Evolutionary conservation across 2,797 vertebrate species (phyloP).

Genomic region (Sphenodon punctatus): DNA sequence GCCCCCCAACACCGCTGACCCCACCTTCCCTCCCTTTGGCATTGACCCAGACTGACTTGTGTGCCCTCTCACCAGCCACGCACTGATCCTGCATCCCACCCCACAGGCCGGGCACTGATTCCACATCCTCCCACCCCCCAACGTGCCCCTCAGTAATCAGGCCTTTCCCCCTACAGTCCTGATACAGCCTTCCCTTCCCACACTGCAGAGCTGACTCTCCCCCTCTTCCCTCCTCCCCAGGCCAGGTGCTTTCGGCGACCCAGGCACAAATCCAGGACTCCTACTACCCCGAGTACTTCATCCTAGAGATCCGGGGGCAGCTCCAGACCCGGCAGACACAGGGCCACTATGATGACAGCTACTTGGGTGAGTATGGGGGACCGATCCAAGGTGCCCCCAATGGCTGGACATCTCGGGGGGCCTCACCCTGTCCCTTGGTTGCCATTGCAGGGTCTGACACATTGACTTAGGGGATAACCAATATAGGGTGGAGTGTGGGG

Average conservation of each 20-base stretch:
- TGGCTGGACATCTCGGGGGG: neutral
- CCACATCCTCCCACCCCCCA: too few relatives aligned
- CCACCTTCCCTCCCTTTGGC: constrained; percentile 67
- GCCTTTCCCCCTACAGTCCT: too few relatives aligned
- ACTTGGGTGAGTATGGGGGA: constrained; percentile 78
- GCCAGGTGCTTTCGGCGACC: constrained; percentile 89
- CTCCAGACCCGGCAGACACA: constrained; percentile 83
- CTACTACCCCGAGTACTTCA: constrained; percentile 85
- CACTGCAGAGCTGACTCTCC: neutral
- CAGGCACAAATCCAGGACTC: constrained; percentile 84
- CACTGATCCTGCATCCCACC: too few relatives aligned
- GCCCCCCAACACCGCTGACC: neutral
- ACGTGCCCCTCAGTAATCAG: too few relatives aligned
- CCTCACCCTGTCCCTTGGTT: too few relatives aligned
- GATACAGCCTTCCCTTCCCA: neutral
- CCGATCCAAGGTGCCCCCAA: too few relatives aligned
- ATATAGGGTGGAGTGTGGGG: too few relatives aligned
- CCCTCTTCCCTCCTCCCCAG: constrained; percentile 59
- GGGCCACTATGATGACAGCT: constrained; percentile 85
- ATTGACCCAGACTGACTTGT: constrained; percentile 54
- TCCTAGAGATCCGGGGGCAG: constrained; percentile 83
- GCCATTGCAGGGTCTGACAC: too few relatives aligned
- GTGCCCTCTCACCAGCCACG: neutral
- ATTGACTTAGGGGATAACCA: too few relatives aligned
- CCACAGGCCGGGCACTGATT: too few relatives aligned